Evolutionary conservation across 2,797 vertebrate species (phyloP), one percentile per base, ranked within the genome.

Genomic region (Balearica regulorum): DNA sequence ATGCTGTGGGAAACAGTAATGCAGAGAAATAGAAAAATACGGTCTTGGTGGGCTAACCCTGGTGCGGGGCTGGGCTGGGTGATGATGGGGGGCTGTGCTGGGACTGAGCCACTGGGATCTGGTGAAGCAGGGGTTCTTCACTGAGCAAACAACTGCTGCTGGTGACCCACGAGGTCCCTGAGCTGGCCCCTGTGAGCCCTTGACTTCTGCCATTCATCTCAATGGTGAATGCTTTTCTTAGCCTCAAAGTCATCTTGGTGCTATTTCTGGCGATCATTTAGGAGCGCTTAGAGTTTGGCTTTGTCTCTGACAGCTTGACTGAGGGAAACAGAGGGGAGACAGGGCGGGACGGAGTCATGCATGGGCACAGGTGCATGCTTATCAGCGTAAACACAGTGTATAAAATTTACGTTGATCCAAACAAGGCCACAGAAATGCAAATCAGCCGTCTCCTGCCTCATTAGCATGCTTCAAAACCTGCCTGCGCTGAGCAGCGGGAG

Each of bases 351-450:
- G 4, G 75, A 46, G 51, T 43, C 60, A 1, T 1, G 2, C 8
- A 0, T 5, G 69, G 78, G 46, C 77, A 87, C 87, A 58, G 55
- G 37, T 24, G 2, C 26, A 16, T 9, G 0, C 31, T 84, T 24
- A 28, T 2, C 80, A 48, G 51, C n/a, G 3, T 48, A 51, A 84
- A 72, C 3, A 7, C 92, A 15, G 43, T 3, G 39, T 49, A 5
- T 85, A 3, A 73, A 55, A 92, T 73, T 60, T 22, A 39, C 5
- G 5, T 43, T 29, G 60, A 93, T 87, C 48, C 78, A 77, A 83
- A 68, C 71, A 80, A 71, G 71, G 75, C 89, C 73, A 65, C 26
- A 64, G 83, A 94, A 66, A 94, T 95, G 95, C 89, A 91, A 66
- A 96, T 90, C 39, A 57, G 70, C 85, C 6, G 2, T 31, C 46